Evolutionary conservation across 2,888 invertebrate species (phyloP).

Genomic region (Hyposoter dolosus): DNA sequence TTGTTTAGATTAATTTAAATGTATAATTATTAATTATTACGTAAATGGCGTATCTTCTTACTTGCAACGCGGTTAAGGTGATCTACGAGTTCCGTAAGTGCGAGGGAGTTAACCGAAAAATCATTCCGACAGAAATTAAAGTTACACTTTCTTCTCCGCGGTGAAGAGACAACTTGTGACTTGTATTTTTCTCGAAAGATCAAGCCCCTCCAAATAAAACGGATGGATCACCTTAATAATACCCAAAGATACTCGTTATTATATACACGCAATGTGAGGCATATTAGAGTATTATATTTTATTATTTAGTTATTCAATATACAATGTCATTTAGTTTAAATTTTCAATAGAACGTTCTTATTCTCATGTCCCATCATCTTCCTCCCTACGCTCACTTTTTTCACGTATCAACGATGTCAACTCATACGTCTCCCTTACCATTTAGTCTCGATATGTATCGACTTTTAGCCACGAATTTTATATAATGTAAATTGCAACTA

Average conservation of each 20-base stretch:
- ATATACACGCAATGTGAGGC: constrained; percentile 39
- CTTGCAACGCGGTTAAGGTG: constrained; percentile 37
- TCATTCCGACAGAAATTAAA: too few species aligned
- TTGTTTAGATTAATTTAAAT: constrained; percentile 44
- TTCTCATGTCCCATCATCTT: constrained; percentile 8
- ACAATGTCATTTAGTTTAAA: constrained; percentile 41
- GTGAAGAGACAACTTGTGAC: too few species aligned
- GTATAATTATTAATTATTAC: constrained; percentile 24
- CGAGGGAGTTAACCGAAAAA: too few species aligned
- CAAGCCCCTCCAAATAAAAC: too few species aligned
- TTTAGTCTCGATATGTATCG: constrained; percentile 66
- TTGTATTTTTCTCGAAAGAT: too few species aligned
- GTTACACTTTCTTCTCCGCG: too few species aligned
- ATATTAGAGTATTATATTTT: constrained; percentile 57
- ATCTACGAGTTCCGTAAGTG: too few species aligned
- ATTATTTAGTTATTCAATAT: constrained; percentile 58
- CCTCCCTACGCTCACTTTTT: constrained; percentile 6
- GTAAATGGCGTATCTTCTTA: constrained; percentile 14
- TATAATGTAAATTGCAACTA: constrained; percentile 76
- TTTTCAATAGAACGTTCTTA: neutral
- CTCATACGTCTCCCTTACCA: constrained; percentile 48
- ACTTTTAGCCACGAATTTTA: constrained; percentile 70
- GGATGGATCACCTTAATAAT: neutral
- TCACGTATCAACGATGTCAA: constrained; percentile 57
- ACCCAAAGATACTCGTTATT: constrained; percentile 44